Base-by-base conservation (phyloP, 2,797 vertebrate species). In the Ciconia nigra region DNA sequence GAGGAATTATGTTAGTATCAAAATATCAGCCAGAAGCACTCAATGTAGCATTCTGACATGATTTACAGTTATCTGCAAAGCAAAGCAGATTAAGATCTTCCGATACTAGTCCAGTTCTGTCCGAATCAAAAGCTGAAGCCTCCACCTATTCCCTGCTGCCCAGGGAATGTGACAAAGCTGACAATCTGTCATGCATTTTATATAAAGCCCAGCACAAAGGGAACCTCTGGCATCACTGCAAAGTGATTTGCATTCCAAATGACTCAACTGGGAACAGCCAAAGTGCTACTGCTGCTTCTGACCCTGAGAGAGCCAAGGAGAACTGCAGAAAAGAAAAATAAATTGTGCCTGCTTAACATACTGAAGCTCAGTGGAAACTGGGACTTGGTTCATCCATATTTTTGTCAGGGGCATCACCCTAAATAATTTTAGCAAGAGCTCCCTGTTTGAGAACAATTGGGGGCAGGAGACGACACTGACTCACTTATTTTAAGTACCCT, bases 361-460 rank as follows among this genome's bases (percentile, higher is more conserved):
- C 69, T 69, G 89, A 74, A 88, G 65, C 87, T 94, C 88, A 80
- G 92, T 74, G 78, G 71, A 97, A 97, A 96, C 90, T 93, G 74
- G 90, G 94, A 96, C 93, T 96, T 96, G 58, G 62, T 90, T 95
- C 89, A 81, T 95, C 87, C 20, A 0, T 97, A 93, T 95, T 96
- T 96, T 92, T 94, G 89, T 96, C 91, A 94, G 95, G 94, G 89
- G 84, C 96, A 95, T 96, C 95, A 94, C 94, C 94, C 95, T 87
- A 93, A 96, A 92, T 96, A 97, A 96, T 96, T 96, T 95, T 91
- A 96, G 96, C 85, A 97, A 95, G 85, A 95, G 52, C 85, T 96
- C 62, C 54, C 54, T 95, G 69, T 65, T 67, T 85, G 74, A 96
- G 94, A 89, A 95, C 93, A 95, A 96, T 74, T 73, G n/a, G 91